Conservation (phyloP, 2,797 vertebrate genomes). For the Muscicapa comitata region DNA sequence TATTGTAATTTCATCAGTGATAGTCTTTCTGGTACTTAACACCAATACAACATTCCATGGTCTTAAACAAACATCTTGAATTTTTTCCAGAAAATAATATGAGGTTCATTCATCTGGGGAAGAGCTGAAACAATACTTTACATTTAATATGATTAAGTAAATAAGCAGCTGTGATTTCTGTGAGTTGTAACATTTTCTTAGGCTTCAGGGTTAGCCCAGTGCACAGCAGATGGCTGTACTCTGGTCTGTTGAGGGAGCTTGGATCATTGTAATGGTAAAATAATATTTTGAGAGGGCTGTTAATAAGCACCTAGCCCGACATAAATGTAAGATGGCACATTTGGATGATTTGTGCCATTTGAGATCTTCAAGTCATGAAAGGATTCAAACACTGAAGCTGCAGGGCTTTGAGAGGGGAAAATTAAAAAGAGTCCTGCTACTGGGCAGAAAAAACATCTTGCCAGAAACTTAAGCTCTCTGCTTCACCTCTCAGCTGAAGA, state of each 20-base stretch:
- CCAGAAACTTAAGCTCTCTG: not conserved
- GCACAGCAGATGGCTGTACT: not conserved
- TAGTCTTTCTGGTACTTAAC: not conserved
- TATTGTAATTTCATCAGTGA: constrained; percentile 1
- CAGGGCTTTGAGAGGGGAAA: not conserved
- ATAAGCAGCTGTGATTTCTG: not conserved
- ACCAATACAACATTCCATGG: not conserved
- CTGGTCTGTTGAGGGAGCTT: not conserved
- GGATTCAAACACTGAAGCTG: not conserved
- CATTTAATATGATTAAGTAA: constrained; percentile 27
- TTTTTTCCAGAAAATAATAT: constrained; percentile 1
- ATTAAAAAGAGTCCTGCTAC: not conserved
- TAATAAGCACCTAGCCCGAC: not conserved
- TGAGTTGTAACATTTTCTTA: not conserved
- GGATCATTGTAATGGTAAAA: not conserved
- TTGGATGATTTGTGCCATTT: not conserved
- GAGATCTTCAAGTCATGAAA: not conserved
- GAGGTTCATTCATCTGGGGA: not conserved
- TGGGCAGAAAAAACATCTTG: not conserved
- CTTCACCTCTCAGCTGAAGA: not conserved
- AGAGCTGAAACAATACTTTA: not conserved
- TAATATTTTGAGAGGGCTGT: not conserved
- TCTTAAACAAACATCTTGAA: not conserved
- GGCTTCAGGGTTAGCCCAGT: not conserved
- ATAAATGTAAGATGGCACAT: not conserved